Conservation (phyloP, 1,140 invertebrate genomes). For the Drepana arcuata region DNA sequence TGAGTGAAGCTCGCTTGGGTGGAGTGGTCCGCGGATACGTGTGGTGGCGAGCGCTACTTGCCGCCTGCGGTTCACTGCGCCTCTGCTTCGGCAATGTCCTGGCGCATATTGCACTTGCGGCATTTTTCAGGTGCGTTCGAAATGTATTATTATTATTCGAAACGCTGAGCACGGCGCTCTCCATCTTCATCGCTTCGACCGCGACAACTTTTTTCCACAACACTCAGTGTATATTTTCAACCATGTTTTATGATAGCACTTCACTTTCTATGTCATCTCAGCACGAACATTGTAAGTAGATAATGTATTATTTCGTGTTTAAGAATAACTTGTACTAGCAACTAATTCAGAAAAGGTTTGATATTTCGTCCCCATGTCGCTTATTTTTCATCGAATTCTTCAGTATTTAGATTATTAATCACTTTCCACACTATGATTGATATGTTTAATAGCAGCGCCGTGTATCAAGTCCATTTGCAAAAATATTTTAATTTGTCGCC, state of each 20-base stretch:
- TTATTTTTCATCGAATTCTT: no score
- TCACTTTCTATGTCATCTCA: no score
- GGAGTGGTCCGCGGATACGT: slow-evolving; percentile 63
- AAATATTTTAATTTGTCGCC: no score
- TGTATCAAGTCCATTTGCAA: no score
- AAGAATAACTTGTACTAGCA: no score
- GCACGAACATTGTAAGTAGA: no score
- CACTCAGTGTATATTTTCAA: slow-evolving; percentile 37
- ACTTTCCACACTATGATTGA: no score
- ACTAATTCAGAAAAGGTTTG: no score
- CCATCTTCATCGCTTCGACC: slow-evolving; percentile 43
- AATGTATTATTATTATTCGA: slow-evolving; percentile 54
- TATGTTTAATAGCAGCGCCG: no score
- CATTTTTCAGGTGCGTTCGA: slow-evolving; percentile 61
- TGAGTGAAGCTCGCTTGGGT: slow-evolving; percentile 40
- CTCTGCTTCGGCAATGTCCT: slow-evolving; percentile 54
- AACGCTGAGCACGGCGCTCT: slow-evolving; percentile 62
- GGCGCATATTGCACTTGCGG: slow-evolving; percentile 58
- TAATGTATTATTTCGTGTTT: no score
- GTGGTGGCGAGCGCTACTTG: slow-evolving; percentile 40
- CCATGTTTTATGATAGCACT: slow-evolving; percentile 41
- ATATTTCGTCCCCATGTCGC: no score
- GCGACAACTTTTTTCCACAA: slow-evolving; percentile 5
- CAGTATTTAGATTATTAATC: no score
- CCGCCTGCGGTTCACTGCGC: slow-evolving; percentile 29